Evolutionary conservation across 2,888 invertebrate species (phyloP).

Genomic region (Bugulina stolonifera): DNA sequence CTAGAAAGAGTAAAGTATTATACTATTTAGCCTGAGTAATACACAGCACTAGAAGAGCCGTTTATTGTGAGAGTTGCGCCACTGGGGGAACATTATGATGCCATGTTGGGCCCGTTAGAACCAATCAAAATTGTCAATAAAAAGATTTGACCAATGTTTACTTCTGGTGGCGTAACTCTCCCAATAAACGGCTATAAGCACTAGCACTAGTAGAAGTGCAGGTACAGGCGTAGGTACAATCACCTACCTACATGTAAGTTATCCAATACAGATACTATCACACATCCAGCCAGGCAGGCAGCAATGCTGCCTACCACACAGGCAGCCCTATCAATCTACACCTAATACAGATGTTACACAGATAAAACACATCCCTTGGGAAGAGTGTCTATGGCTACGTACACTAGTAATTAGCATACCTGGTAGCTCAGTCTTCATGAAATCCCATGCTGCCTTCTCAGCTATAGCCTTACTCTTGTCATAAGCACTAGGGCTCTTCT

Average conservation of each 20-base stretch:
- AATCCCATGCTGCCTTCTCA: conserved; percentile 59
- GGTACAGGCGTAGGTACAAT: too few species aligned
- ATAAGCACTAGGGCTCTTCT: conserved; percentile 41
- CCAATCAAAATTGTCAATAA: too few species aligned
- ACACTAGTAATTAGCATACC: conserved; percentile 34
- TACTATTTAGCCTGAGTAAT: neutral
- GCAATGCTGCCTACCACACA: neutral
- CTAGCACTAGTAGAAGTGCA: too few species aligned
- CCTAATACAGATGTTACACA: neutral
- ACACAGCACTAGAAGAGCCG: neutral
- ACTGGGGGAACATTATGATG: too few species aligned
- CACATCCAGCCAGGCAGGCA: neutral
- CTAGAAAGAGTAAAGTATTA: too few species aligned
- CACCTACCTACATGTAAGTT: too few species aligned
- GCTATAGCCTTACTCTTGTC: conserved; percentile 56
- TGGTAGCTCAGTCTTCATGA: conserved; percentile 52
- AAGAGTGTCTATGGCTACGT: neutral
- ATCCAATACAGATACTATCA: neutral
- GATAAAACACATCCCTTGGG: neutral
- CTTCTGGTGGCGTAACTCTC: too few species aligned
- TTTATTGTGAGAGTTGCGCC: too few species aligned
- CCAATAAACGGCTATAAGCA: too few species aligned
- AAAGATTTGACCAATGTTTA: too few species aligned
- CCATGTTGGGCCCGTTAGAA: too few species aligned
- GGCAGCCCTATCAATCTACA: neutral